Conservation (phyloP, 2,888 invertebrate species). For the Laothoe populi region DNA sequence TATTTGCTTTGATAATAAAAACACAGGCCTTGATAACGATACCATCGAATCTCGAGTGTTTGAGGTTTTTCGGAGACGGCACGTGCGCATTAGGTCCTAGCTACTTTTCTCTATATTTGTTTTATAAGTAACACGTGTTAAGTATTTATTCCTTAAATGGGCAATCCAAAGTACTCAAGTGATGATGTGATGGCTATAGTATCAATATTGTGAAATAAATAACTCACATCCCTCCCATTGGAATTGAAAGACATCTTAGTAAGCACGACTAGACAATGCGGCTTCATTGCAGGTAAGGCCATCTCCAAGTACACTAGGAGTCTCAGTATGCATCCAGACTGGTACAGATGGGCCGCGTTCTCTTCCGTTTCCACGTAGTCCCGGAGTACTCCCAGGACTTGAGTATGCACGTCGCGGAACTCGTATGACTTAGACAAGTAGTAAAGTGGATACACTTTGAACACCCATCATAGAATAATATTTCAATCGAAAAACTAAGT, state of each 20-base stretch:
- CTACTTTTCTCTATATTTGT: no score
- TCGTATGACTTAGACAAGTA: conserved; percentile 65
- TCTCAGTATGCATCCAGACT: conserved; percentile 71
- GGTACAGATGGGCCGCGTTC: conserved; percentile 68
- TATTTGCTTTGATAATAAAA: no score
- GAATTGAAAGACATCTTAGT: conserved; percentile 74
- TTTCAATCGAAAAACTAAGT: neutral
- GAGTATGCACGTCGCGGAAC: conserved; percentile 74
- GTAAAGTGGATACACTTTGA: neutral
- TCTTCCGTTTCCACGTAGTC: conserved; percentile 76
- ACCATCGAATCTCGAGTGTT: no score
- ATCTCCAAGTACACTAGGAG: conserved; percentile 74
- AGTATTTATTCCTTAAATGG: no score
- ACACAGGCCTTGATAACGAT: no score
- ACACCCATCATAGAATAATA: neutral
- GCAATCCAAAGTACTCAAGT: no score
- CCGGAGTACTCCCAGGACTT: conserved; percentile 67
- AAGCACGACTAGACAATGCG: conserved; percentile 72
- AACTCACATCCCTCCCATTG: conserved; percentile 71
- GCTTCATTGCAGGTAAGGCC: conserved; percentile 75
- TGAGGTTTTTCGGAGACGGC: no score
- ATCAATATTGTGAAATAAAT: no score
- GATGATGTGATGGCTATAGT: no score
- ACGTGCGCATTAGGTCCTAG: no score
- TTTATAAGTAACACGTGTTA: no score